Evolutionary conservation across 2,888 invertebrate species (phyloP).

Genomic region (Andrena minutula): DNA sequence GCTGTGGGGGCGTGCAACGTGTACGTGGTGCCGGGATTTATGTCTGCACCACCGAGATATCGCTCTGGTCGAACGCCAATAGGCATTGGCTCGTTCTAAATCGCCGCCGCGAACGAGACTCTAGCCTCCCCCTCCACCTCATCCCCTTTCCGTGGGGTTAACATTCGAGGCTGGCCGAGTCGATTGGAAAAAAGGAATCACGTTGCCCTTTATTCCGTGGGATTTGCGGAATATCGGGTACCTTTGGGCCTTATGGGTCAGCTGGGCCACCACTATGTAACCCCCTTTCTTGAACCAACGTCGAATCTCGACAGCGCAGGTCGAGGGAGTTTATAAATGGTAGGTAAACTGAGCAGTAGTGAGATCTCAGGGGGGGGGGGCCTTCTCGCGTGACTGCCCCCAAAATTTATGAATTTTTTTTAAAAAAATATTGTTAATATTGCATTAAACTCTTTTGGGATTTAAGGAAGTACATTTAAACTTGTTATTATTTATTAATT

Average conservation of each 20-base stretch:
- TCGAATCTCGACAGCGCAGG: neutral
- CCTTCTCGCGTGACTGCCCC: too few relatives aligned
- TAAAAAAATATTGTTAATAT: too few relatives aligned
- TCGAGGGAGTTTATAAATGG: too few relatives aligned
- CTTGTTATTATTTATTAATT: too few relatives aligned
- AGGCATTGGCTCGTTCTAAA: conserved; percentile 81
- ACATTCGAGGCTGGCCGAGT: neutral
- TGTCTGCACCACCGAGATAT: conserved; percentile 84
- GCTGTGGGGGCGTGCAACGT: conserved; percentile 84
- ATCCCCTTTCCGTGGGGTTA: conserved; percentile 11
- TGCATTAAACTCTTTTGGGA: too few relatives aligned
- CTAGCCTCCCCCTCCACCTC: neutral
- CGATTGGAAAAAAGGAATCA: neutral
- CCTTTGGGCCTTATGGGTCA: too few relatives aligned
- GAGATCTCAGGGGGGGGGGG: too few relatives aligned
- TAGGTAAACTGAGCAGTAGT: too few relatives aligned
- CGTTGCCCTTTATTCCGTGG: neutral
- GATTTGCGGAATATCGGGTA: too few relatives aligned
- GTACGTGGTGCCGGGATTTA: conserved; percentile 85
- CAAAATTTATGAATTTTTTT: too few relatives aligned
- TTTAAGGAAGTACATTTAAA: too few relatives aligned
- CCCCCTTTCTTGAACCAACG: neutral
- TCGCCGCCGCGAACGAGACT: conserved; percentile 55
- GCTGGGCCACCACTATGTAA: too few relatives aligned
- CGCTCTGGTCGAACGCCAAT: conserved; percentile 83